Percentiles rank a stretch among this genome's conserved stretches.
These are phyloP conservation scores for Rhincodon typus DNA, from an alignment of 2,797 vertebrate genomes.

Conservation along the genomic window DNA sequence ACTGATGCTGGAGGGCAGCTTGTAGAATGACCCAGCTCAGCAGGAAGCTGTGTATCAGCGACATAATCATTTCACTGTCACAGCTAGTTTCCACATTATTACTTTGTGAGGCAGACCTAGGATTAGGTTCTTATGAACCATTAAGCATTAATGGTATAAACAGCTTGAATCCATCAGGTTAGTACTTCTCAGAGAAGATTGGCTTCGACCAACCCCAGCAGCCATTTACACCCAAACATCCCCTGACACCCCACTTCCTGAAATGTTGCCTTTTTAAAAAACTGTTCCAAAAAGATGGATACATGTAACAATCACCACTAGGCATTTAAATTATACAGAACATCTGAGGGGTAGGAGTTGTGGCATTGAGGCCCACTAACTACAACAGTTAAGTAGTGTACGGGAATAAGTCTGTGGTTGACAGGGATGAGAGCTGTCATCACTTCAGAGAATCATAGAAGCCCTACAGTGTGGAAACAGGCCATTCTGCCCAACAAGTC, in stretches of 20 bases:
- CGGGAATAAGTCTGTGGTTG: neutral
- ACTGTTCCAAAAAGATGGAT: neutral
- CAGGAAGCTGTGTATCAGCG: constrained; percentile 3
- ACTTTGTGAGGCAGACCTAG: neutral
- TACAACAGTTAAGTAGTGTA: neutral
- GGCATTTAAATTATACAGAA: neutral
- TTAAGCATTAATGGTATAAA: constrained; percentile 25
- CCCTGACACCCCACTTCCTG: too few species aligned
- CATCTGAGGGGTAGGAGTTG: neutral
- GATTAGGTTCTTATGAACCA: constrained; percentile 33
- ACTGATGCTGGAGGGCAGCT: neutral
- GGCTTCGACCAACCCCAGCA: neutral
- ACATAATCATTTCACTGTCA: constrained; percentile 24
- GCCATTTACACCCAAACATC: neutral
- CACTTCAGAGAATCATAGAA: too few species aligned
- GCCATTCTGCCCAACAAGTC: too few species aligned
- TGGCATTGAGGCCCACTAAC: neutral
- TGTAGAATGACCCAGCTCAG: constrained; percentile 12
- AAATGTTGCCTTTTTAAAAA: neutral
- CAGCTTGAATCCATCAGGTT: constrained; percentile 31
- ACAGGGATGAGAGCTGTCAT: neutral
- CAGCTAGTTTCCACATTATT: constrained; percentile 26
- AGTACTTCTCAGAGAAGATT: neutral
- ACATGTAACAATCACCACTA: neutral
- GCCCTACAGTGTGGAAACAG: too few species aligned